Percentiles rank a stretch among this genome's conserved stretches.
These are phyloP conservation scores for Xyliphius kryptos DNA, from an alignment of 2,113 vertebrate genomes.

Conservation along the genomic window DNA sequence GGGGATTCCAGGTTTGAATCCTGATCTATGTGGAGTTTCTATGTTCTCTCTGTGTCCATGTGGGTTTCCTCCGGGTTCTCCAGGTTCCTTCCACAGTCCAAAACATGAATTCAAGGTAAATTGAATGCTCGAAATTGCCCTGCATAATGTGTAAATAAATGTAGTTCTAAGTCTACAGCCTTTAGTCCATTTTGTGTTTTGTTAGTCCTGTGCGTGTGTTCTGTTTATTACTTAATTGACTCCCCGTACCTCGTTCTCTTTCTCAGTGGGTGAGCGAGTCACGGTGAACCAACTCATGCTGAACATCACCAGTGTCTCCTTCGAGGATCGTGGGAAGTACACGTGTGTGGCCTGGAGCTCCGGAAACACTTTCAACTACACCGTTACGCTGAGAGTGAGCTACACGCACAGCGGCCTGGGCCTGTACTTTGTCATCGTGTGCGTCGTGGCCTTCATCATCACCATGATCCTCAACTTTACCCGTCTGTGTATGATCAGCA, in stretches of 20 bases:
- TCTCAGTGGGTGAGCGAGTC: constrained; percentile 73
- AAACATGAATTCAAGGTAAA: too few relatives aligned
- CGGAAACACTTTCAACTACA: constrained; percentile 60
- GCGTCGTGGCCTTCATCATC: constrained; percentile 82
- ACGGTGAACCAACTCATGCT: constrained; percentile 63
- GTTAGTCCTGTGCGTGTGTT: too few relatives aligned
- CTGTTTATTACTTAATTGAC: too few relatives aligned
- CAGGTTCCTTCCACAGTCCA: too few relatives aligned
- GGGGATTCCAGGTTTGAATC: too few relatives aligned
- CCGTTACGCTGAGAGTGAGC: constrained; percentile 78
- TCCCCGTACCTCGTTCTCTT: not conserved
- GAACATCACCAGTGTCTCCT: constrained; percentile 81
- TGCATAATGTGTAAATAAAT: too few relatives aligned
- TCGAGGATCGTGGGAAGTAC: constrained; percentile 84
- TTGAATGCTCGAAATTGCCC: too few relatives aligned
- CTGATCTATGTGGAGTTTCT: too few relatives aligned
- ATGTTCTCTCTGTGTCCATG: too few relatives aligned
- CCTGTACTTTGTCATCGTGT: constrained; percentile 83
- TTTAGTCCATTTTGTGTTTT: too few relatives aligned
- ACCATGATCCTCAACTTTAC: constrained; percentile 84
- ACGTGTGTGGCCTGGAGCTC: constrained; percentile 62
- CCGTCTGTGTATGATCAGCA: constrained; percentile 89
- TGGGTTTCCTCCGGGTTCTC: too few relatives aligned
- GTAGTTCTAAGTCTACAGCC: too few relatives aligned
- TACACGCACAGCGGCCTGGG: constrained; percentile 83